These are phyloP conservation scores for Calliopsis andreniformis DNA, from an alignment of 1,140 invertebrate genomes.

Conservation along the genomic window DNA sequence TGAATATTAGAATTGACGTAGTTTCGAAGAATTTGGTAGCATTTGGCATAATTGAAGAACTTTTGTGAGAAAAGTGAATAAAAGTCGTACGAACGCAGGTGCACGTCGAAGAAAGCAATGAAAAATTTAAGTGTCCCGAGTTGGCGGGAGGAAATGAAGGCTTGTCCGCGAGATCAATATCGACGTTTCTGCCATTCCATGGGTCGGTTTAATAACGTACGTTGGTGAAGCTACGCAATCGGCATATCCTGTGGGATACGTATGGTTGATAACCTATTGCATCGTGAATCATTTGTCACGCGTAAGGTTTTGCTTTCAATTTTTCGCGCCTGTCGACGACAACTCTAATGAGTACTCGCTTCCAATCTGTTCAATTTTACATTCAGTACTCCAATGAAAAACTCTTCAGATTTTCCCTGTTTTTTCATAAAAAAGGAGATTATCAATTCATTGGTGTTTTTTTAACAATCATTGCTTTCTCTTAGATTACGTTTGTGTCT, in stretches of 20 bases:
- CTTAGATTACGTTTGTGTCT: conserved; percentile 3
- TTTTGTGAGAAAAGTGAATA: too few species aligned
- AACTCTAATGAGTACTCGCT: neutral
- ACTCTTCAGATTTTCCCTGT: neutral
- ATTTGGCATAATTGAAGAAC: too few species aligned
- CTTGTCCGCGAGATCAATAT: neutral
- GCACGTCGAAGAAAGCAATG: neutral
- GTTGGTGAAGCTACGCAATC: neutral
- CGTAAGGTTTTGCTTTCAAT: neutral
- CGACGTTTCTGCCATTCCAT: conserved; percentile 8
- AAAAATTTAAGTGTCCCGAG: neutral
- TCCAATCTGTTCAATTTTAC: neutral
- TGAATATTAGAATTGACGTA: too few species aligned
- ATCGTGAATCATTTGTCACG: conserved; percentile 27
- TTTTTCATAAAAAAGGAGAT: too few species aligned
- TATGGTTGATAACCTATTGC: conserved; percentile 2
- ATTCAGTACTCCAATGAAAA: too few species aligned
- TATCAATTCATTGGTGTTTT: too few species aligned
- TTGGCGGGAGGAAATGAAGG: neutral
- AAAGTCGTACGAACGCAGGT: too few species aligned
- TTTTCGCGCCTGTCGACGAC: neutral
- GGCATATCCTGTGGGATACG: neutral
- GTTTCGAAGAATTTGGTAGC: too few species aligned
- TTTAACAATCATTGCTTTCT: too few species aligned
- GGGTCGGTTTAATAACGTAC: neutral